A percentile compares a stretch with the other conserved stretches of the same genome.
Evolutionary conservation across 2,888 invertebrate species (phyloP).

Genomic region (Heliconius ismenius): DNA sequence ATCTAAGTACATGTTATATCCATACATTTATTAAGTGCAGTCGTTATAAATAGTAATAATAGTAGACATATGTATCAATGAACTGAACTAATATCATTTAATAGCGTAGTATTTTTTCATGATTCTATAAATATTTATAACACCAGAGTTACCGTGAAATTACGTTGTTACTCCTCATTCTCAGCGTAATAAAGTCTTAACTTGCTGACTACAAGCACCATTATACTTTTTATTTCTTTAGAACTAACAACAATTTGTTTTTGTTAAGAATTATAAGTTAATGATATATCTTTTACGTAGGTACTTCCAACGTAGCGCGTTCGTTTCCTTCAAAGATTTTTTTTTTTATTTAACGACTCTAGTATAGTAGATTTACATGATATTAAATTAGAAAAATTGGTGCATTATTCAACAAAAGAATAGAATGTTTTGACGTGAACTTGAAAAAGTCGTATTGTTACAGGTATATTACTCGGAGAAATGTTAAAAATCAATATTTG

Average conservation of each 20-base stretch:
- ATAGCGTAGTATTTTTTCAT: not conserved
- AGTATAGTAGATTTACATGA: too few relatives aligned
- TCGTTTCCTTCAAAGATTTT: too few relatives aligned
- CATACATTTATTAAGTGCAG: not conserved
- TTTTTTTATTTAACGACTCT: too few relatives aligned
- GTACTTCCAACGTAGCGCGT: too few relatives aligned
- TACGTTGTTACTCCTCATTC: slow-evolving; percentile 9
- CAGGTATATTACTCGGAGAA: too few relatives aligned
- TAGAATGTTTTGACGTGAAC: too few relatives aligned
- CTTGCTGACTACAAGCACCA: not conserved
- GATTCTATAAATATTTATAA: slow-evolving; percentile 18
- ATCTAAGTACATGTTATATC: not conserved
- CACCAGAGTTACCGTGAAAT: not conserved
- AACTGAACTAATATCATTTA: not conserved
- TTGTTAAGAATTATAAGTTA: not conserved
- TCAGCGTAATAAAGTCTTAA: not conserved
- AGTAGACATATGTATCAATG: not conserved
- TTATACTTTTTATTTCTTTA: not conserved
- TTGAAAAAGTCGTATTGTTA: too few relatives aligned
- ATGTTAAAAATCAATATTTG: too few relatives aligned
- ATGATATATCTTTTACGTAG: too few relatives aligned
- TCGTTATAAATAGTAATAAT: too few relatives aligned
- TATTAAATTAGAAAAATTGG: too few relatives aligned
- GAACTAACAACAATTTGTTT: not conserved
- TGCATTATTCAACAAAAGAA: too few relatives aligned